Base-by-base conservation (phyloP, 2,888 invertebrate species). In the Acrocera orbiculus region DNA sequence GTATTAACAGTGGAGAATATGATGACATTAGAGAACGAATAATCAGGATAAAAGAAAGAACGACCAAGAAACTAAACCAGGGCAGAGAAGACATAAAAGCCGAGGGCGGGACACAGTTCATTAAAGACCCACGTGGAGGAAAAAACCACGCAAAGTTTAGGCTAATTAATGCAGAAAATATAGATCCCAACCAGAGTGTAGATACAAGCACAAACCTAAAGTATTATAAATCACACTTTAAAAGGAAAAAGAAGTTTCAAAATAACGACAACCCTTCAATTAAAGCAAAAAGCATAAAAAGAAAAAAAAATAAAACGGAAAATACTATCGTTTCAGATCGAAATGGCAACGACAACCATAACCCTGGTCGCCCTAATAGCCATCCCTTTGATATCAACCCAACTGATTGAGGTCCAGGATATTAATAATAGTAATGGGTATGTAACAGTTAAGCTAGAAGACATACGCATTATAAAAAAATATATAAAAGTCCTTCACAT, bases 391-490 rank as follows among this genome's bases (percentile, higher is more conserved):
- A 6, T 15, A 5, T 14, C 16, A 9, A 6, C 14, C 11, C 24
- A 31, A 8, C 15, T 10, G n/a, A 23, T 31, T 5, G 31, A 31
- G 16, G n/a, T 31, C 4, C 31, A 31, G 31, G 11, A 31, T 16
- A 4, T 24, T 4, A 20, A 24, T 11, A 13, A 31, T 7, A 31
- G 24, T 16, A 31, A 31, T 9, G 24, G 24, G 10, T 31, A 16
- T 10, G 6, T 31, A 15, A 31, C 24, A 11, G 11, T 24, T 4
- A 31, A 31, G 24, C 14, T 13, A 2, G 24, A 24, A 10, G 24
- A 24, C 2, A 24, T 20, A 13, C 7, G 16, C n/a, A 24, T 31
- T 5, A 31, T 31, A 9, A 24, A 16, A 11, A 31, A 24, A 16
- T 24, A 16, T n/a, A 20, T 16, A 6, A 31, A 31, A 11, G 14